Evolutionary conservation across 37 sponge, comb jelly and placozoan genomes (phyloP), one percentile per base, ranked within the genome.

Genomic region (Ephydatia muelleri): DNA sequence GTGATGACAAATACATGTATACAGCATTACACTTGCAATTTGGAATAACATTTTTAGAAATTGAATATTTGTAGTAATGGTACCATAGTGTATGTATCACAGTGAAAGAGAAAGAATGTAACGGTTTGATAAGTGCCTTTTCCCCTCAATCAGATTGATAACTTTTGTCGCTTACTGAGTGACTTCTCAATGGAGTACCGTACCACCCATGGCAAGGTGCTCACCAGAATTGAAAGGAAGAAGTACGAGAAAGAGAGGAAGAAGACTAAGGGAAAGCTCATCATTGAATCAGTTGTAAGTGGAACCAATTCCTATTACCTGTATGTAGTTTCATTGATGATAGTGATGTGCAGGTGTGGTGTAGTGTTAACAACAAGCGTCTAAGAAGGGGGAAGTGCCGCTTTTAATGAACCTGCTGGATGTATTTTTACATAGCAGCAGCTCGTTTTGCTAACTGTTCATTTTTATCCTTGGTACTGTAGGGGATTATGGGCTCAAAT

Each of bases 161-260:
- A n/a, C 78, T 89, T 97, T 80, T 97, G 85, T 77, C 87, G 91
- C 69, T 77, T 95, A 67, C 65, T 97, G 40, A 94, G 93, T 78
- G 95, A 97, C 68, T 92, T 97, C 47, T 90, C 95, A 14, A 70
- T 97, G 88, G 97, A 97, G 80, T 97, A 97, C 78, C 74, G 95
- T 4, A 95, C 97, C 28, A 91, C 81, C 3, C 83, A 90, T 67
- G 91, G 81, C 12, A 87, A 90, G 68, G 76, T 97, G 31, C 49
- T 91, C 5, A 90, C 88, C 39, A 84, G 82, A 72, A 88, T 89
- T 73, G 93, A 90, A 82, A 97, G 91, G 78, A 87, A 81, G 72
- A 92, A 88, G 76, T 80, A 89, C 16, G 87, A 88, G 84, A 88
- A 82, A 81, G 89, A 80, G 19, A 29, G 86, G 13, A 78, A 82